A percentile compares a stretch with the other conserved stretches of the same genome.
Conservation (phyloP, 1,140 invertebrate species). For the Leptinotarsa undecemlineata region DNA sequence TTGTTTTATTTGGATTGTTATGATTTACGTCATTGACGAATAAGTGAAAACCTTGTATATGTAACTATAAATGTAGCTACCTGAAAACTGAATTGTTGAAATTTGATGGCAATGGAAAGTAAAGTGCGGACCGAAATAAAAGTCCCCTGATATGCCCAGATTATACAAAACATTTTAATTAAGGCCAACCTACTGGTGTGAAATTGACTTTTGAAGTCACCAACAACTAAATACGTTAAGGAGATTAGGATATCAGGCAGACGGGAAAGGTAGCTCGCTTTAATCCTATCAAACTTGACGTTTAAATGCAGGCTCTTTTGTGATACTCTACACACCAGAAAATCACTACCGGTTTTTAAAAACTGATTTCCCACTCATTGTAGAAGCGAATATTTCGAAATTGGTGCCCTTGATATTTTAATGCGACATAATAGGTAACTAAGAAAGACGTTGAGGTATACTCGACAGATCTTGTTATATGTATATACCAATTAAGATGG, state of each 20-base stretch:
- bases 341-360: slow-evolving; percentile 40
- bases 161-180: slow-evolving; percentile 23
- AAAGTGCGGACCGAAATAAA: neutral
- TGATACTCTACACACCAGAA: slow-evolving; percentile 27
- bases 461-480: slow-evolving; percentile 12
- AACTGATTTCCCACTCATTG: slow-evolving; percentile 37
- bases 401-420: slow-evolving; percentile 33
- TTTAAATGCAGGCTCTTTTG: slow-evolving; percentile 38
- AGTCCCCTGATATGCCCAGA: neutral
- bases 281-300: slow-evolving; percentile 44
- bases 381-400: slow-evolving; percentile 10
- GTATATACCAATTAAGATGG: neutral
- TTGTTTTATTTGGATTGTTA: too few relatives aligned
- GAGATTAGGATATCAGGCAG: slow-evolving; percentile 34
- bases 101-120: neutral
- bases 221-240: slow-evolving; percentile 40
- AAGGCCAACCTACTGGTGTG: slow-evolving; percentile 20
- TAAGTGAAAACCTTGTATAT: too few relatives aligned
- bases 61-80: too few relatives aligned
- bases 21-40: too few relatives aligned
- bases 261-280: slow-evolving; percentile 30
- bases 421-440: slow-evolving; percentile 32
- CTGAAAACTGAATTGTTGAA: too few relatives aligned
- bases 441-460: slow-evolving; percentile 18
- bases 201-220: slow-evolving; percentile 36